These are phyloP conservation scores for Vulpes lagopus DNA, from an alignment of 2,113 vertebrate species.

Conservation along the genomic window DNA sequence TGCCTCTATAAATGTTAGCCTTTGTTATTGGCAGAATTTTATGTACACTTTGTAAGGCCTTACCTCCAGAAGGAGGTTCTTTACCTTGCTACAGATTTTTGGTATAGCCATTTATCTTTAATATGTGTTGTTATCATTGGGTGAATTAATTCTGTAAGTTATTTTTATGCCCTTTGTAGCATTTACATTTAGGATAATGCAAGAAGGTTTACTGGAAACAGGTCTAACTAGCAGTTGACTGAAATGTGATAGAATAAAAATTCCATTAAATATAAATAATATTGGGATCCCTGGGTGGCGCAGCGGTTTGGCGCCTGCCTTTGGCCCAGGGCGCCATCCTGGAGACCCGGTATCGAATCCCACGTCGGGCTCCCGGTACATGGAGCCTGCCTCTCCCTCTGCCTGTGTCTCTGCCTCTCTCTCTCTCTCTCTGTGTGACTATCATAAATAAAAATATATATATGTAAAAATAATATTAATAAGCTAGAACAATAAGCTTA, in stretches of 20 bases:
- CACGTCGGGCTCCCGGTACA: no score
- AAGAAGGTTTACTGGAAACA: slow-evolving; percentile 33
- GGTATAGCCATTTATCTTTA: slow-evolving; percentile 14
- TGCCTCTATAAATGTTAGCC: neutral
- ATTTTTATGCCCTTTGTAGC: neutral
- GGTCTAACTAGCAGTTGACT: neutral
- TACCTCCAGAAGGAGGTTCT: neutral
- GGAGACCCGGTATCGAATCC: no score
- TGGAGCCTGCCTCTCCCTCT: no score
- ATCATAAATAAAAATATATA: no score
- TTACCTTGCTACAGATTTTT: neutral
- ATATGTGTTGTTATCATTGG: neutral
- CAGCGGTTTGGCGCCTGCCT: no score
- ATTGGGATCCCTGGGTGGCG: no score
- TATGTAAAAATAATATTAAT: neutral
- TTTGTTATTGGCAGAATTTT: slow-evolving; percentile 32
- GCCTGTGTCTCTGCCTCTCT: no score
- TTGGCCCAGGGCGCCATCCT: no score
- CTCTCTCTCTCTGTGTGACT: no score
- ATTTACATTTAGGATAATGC: neutral
- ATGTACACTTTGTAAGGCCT: neutral
- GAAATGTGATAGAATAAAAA: neutral
- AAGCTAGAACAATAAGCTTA: neutral
- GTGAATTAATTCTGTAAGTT: slow-evolving; percentile 33
- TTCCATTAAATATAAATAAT: neutral